Base-by-base conservation (phyloP, 1,140 invertebrate species). In the Drosophila busckii region DNA sequence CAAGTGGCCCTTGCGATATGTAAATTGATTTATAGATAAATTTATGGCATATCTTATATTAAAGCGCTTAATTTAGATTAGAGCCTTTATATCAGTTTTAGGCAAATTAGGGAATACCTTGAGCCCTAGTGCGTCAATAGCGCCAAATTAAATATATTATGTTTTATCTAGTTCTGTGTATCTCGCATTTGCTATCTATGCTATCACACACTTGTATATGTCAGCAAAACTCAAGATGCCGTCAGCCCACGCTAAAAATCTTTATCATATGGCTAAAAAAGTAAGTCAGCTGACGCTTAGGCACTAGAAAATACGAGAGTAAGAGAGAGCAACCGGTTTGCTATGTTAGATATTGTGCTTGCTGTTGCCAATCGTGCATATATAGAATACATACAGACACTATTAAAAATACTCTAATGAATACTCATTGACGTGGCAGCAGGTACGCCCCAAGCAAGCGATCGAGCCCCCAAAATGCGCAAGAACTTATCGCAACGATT, bases 401-500 rank as follows among this genome's bases (percentile, higher is more conserved):
- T 15, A 3, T 35, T 7, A 48, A 8, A 7, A 9, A 29, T 22
- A 40, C 12, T 2, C 7, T n/a, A n/a, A n/a, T n/a, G n/a, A 19
- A 6, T 15, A 4, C 40, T 40, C 13, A 53, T 54, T 38, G 56
- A 80, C 71, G 71, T 76, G 71, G 71, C 62, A 53, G 25, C 34
- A 45, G 38, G 50, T 26, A 37, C 32, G 31, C 44, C 48, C 29
- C 42, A 49, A 29, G 13, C 56, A 73, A 78, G 13, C 56, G 73
- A 78, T 64, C 73, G 73, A 78, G 73, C 73, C 73, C 73, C 73
- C 68, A 68, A 78, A 78, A 66, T 54, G 50, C 4, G 49, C 42
- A 16, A 56, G 20, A 67, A 67, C 45, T 80, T 78, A 78, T 80
- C 73, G 58, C 63, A 29, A 7, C 10, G 53, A 67, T 80, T 78